phyloP scores from a whole-genome alignment of 1,140 invertebrate species.

The Maconellicoccus hirsutus region DNA sequence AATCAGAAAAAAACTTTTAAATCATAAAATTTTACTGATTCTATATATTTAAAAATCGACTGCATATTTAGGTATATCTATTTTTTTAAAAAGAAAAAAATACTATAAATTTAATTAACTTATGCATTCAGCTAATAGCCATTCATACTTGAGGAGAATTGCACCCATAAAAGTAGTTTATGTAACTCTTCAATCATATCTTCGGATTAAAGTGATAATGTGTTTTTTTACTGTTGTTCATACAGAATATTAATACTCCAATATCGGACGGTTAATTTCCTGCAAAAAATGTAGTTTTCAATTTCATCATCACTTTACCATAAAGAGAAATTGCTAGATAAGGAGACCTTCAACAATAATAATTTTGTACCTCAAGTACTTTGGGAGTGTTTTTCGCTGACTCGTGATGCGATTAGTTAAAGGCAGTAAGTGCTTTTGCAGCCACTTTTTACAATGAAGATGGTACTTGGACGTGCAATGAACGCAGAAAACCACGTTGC shows the following conservation, averaged over 20 bases:
- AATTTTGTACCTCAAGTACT: not conserved
- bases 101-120: no score
- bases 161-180: no score
- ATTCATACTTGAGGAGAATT: no score
- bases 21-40: no score
- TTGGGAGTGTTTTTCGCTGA: not conserved
- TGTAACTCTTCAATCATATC: not conserved
- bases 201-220: not conserved
- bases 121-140: no score
- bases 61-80: no score
- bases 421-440: constrained; percentile 12
- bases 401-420: constrained; percentile 12
- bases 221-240: constrained; percentile 6
- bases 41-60: no score
- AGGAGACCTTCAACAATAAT: not conserved
- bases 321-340: not conserved
- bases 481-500: no score
- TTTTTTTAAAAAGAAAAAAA: no score
- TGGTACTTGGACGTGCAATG: not conserved
- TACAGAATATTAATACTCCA: not conserved
- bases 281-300: not conserved
- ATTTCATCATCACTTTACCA: not conserved
- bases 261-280: not conserved
- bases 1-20: no score
- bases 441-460: constrained; percentile 1